Evolutionary conservation across 2,888 invertebrate species (phyloP).

Genomic region (Stenotaenia linearis): DNA sequence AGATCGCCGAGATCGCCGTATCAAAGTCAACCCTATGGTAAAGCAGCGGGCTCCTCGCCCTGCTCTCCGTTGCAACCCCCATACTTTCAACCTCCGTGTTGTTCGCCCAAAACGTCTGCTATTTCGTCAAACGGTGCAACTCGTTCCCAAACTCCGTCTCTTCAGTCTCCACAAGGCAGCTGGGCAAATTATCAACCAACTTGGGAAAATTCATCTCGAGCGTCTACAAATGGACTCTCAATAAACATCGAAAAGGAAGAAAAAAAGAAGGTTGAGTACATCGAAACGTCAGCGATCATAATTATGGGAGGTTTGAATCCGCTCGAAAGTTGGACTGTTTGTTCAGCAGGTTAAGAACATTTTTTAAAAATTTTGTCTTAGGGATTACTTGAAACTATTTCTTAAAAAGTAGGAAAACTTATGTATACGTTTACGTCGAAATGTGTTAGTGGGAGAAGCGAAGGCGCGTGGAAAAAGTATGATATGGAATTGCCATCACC

Average conservation of each 20-base stretch:
- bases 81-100: neutral
- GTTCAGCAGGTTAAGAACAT: neutral
- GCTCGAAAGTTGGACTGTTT: neutral
- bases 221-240: neutral
- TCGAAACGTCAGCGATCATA: neutral
- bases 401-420: neutral
- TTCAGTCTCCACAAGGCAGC: neutral
- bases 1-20: neutral
- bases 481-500: neutral
- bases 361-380: neutral
- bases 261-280: neutral
- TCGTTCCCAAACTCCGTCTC: neutral
- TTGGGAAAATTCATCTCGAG: neutral
- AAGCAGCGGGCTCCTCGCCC: neutral
- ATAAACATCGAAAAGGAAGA: neutral
- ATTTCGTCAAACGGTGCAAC: neutral
- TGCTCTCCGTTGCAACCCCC: neutral
- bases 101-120: neutral
- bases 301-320: conserved; percentile 29
- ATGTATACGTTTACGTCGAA: neutral
- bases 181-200: neutral
- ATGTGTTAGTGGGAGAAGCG: neutral
- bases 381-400: too few relatives aligned
- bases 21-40: too few relatives aligned
- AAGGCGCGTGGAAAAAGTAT: neutral